Conservation (phyloP, 2,888 invertebrate species). For the Clostera curtula region DNA sequence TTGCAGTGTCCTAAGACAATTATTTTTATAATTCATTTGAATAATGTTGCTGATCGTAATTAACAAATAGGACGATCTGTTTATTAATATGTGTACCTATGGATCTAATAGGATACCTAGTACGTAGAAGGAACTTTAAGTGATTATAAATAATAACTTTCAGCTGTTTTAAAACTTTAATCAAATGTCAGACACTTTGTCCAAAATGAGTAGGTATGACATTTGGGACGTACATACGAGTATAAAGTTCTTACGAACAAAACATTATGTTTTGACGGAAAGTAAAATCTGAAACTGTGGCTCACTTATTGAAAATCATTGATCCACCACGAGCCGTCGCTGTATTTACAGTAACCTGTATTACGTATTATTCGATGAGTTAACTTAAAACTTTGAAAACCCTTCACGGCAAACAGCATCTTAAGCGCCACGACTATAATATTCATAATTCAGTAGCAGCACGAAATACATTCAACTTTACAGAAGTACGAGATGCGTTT, state of each 20-base stretch:
- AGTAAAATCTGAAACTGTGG: not conserved
- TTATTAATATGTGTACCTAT: too few relatives aligned
- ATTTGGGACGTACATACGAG: too few relatives aligned
- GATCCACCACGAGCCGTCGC: slow-evolving; percentile 19
- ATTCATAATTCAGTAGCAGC: slow-evolving; percentile 13
- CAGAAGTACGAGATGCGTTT: slow-evolving; percentile 5
- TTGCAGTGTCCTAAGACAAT: too few relatives aligned
- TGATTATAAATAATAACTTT: too few relatives aligned
- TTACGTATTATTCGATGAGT: slow-evolving; percentile 20
- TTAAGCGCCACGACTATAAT: slow-evolving; percentile 7
- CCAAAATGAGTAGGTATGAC: too few relatives aligned
- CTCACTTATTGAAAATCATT: slow-evolving; percentile 23
- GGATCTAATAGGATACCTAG: too few relatives aligned
- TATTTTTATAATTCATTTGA: too few relatives aligned
- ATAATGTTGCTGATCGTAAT: too few relatives aligned
- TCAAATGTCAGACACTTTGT: not conserved
- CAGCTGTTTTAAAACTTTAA: slow-evolving; percentile 1
- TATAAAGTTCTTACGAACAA: too few relatives aligned
- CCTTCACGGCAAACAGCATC: not conserved
- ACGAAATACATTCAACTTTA: slow-evolving; percentile 11
- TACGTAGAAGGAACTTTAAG: too few relatives aligned
- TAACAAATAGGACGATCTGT: too few relatives aligned
- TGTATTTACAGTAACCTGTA: slow-evolving; percentile 27
- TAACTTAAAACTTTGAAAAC: slow-evolving; percentile 17
- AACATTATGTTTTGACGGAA: too few relatives aligned